Conservation (phyloP, 2,888 invertebrate species). For the Caenorhabditis doughertyi region DNA sequence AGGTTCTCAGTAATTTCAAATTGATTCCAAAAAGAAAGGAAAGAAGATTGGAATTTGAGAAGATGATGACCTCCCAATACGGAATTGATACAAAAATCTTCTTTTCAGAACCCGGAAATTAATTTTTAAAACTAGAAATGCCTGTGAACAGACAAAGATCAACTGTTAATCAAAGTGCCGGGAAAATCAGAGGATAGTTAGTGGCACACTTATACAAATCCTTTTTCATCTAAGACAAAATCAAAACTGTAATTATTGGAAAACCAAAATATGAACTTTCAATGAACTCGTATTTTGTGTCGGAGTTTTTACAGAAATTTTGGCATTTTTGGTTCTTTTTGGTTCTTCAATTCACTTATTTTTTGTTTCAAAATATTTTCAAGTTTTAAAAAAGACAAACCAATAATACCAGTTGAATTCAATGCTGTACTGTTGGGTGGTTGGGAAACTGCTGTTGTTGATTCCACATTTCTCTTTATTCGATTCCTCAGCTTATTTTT, state of each 20-base stretch:
- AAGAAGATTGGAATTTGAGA: slow-evolving; percentile 54
- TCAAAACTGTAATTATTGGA: too few species aligned
- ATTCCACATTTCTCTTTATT: slow-evolving; percentile 41
- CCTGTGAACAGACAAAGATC: too few species aligned
- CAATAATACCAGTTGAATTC: slow-evolving; percentile 60
- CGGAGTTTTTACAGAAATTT: too few species aligned
- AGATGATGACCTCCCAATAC: slow-evolving; percentile 46
- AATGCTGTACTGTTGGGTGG: slow-evolving; percentile 46
- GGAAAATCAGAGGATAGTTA: too few species aligned
- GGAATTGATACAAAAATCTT: neutral
- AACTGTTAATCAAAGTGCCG: too few species aligned
- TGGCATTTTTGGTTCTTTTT: too few species aligned
- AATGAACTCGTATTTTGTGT: too few species aligned
- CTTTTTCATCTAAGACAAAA: too few species aligned
- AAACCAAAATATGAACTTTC: too few species aligned
- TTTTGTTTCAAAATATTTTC: too few species aligned
- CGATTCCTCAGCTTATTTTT: slow-evolving; percentile 24
- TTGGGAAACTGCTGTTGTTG: slow-evolving; percentile 32
- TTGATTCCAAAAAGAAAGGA: slow-evolving; percentile 15
- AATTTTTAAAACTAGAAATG: neutral
- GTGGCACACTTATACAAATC: too few species aligned
- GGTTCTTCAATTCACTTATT: too few species aligned
- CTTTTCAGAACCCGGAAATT: slow-evolving; percentile 20
- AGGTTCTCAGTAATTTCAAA: slow-evolving; percentile 48
- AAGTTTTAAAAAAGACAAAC: slow-evolving; percentile 12